Percentiles rank a stretch among this genome's conserved stretches.
phyloP scores from a whole-genome alignment of 2,888 invertebrate genomes.

The Campoletis raptor region DNA sequence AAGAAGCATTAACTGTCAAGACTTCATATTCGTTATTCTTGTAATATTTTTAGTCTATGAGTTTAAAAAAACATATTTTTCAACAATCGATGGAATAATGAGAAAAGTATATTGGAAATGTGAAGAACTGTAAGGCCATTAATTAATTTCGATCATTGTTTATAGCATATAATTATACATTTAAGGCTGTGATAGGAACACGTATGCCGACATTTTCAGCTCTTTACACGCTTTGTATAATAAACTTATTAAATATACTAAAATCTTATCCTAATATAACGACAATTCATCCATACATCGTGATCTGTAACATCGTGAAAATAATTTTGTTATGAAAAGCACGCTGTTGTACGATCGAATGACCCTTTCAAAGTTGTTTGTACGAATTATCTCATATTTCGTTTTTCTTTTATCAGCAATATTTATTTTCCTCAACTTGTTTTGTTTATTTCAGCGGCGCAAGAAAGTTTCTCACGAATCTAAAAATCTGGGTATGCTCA shows the following conservation, averaged over 20 bases:
- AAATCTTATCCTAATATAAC: constrained; percentile 62
- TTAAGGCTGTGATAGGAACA: constrained; percentile 71
- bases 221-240: constrained; percentile 65
- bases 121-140: background rate
- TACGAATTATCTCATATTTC: background rate
- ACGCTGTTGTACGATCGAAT: constrained; percentile 11
- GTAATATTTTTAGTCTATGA: background rate
- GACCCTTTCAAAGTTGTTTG: constrained; percentile 7
- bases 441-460: constrained; percentile 1
- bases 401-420: background rate
- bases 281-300: constrained; percentile 47
- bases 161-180: constrained; percentile 65
- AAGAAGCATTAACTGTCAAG: no score
- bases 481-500: constrained; percentile 62
- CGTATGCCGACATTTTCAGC: constrained; percentile 64
- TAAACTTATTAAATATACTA: constrained; percentile 58
- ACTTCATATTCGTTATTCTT: background rate
- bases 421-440: background rate
- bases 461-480: constrained; percentile 45
- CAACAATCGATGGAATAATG: background rate
- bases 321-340: constrained; percentile 48
- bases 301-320: constrained; percentile 56
- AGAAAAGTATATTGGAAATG: background rate
- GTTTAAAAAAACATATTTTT: background rate
- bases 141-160: constrained; percentile 54